Evolutionary conservation across 2,888 invertebrate species (phyloP).

Genomic region (Synanthedon andrenaeformis): DNA sequence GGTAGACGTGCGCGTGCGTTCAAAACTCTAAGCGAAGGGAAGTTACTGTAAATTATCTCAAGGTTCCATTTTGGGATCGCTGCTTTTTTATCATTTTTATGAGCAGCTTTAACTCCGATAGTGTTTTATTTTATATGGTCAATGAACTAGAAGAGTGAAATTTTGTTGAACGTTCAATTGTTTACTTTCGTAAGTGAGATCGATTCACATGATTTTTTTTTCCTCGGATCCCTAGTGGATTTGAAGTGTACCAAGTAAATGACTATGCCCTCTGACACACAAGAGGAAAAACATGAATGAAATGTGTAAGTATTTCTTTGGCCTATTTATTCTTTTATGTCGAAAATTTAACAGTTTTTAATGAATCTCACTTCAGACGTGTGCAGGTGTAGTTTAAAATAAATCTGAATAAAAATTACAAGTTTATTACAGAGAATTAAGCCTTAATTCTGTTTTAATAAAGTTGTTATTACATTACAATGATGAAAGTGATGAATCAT

Average conservation of each 20-base stretch:
- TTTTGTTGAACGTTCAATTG: constrained; percentile 2
- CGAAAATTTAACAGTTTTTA: too few relatives aligned
- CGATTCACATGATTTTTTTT: constrained; percentile 27
- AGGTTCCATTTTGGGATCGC: constrained; percentile 27
- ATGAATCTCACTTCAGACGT: too few relatives aligned
- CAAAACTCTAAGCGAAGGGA: constrained; percentile 26
- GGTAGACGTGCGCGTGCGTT: constrained; percentile 53
- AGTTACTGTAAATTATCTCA: constrained; percentile 31
- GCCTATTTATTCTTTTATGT: too few relatives aligned
- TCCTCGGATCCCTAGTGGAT: not conserved
- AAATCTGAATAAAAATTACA: constrained; percentile 9
- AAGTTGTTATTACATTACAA: constrained; percentile 9
- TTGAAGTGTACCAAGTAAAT: not conserved
- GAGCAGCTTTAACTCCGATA: not conserved
- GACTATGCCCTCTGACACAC: not conserved
- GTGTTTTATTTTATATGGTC: constrained; percentile 13
- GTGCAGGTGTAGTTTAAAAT: too few relatives aligned
- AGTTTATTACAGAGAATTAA: constrained; percentile 5
- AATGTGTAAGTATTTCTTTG: constrained; percentile 49
- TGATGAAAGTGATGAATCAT: constrained; percentile 21
- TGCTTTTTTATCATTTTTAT: constrained; percentile 13
- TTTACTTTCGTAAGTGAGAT: constrained; percentile 35
- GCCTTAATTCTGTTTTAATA: constrained; percentile 11
- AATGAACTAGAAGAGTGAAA: constrained; percentile 23
- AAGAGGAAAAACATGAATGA: constrained; percentile 29